A percentile compares a stretch with the other conserved stretches of the same genome.
Conservation (phyloP, 2,797 vertebrate genomes). For the Acanthurus tractus region DNA sequence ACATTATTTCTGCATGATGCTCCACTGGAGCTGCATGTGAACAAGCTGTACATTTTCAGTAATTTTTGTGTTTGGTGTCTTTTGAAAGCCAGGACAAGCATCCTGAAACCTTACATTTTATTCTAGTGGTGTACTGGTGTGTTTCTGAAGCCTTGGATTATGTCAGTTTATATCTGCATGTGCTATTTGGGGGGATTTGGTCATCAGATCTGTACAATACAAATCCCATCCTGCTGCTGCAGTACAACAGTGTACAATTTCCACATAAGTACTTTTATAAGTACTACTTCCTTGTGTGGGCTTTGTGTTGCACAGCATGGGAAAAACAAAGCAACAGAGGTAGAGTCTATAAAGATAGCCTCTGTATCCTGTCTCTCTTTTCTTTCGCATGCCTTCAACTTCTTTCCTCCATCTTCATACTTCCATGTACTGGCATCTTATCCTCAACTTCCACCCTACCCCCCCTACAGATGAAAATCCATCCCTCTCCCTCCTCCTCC, state of each 20-base stretch:
- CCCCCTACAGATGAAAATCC: constrained; percentile 76
- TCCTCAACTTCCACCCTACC: constrained; percentile 38
- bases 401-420: constrained; percentile 63
- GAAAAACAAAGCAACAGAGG: constrained; percentile 41
- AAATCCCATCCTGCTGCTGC: constrained; percentile 50
- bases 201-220: constrained; percentile 53
- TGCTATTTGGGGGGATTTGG: constrained; percentile 35
- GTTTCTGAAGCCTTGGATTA: constrained; percentile 24
- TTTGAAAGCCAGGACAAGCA: constrained; percentile 11
- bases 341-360: constrained; percentile 75
- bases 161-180: constrained; percentile 53
- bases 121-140: background rate
- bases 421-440: constrained; percentile 56
- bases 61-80: background rate
- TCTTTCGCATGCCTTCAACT: constrained; percentile 73
- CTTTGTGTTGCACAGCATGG: constrained; percentile 66
- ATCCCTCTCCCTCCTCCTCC: constrained; percentile 78
- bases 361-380: constrained; percentile 84
- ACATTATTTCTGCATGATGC: constrained; percentile 30
- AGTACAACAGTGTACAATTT: constrained; percentile 49
- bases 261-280: constrained; percentile 35
- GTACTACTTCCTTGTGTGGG: constrained; percentile 48
- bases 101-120: constrained; percentile 1
- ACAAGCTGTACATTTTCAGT: background rate
- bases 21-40: constrained; percentile 44